These are phyloP conservation scores for Phoebastria nigripes DNA, from an alignment of 2,797 vertebrate species.

Conservation along the genomic window DNA sequence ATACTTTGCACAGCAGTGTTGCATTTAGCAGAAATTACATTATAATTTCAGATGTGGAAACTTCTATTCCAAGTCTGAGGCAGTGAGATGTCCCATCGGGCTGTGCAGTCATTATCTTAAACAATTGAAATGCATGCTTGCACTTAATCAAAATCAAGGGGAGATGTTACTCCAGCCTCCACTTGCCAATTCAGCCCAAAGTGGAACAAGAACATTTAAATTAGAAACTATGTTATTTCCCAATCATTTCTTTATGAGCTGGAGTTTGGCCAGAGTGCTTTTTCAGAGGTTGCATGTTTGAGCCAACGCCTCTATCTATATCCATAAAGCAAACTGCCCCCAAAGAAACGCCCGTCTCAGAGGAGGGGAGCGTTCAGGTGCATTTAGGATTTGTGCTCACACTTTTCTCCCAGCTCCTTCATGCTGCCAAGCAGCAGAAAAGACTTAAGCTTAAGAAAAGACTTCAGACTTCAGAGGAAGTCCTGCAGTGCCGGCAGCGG, in stretches of 20 bases:
- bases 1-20: slow-evolving; percentile 18
- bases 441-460: background rate
- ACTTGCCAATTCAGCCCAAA: background rate
- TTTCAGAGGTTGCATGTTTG: background rate
- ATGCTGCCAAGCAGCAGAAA: background rate
- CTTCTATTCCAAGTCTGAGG: slow-evolving; percentile 2
- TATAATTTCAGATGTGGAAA: slow-evolving; percentile 61
- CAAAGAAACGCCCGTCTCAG: background rate
- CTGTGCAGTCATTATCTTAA: slow-evolving; percentile 16
- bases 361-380: background rate
- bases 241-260: background rate
- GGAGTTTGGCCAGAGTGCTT: background rate
- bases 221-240: background rate
- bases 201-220: background rate
- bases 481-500: background rate
- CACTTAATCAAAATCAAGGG: slow-evolving; percentile 27
- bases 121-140: slow-evolving; percentile 34
- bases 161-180: background rate
- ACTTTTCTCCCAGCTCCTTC: background rate
- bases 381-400: background rate
- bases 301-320: background rate
- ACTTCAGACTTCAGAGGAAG: background rate
- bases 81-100: background rate
- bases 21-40: slow-evolving; percentile 62
- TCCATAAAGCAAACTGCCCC: background rate